A percentile compares a stretch with the other conserved stretches of the same genome.
Evolutionary conservation across 2,113 vertebrate genomes (phyloP).

Genomic region (Syrmaticus mikado): DNA sequence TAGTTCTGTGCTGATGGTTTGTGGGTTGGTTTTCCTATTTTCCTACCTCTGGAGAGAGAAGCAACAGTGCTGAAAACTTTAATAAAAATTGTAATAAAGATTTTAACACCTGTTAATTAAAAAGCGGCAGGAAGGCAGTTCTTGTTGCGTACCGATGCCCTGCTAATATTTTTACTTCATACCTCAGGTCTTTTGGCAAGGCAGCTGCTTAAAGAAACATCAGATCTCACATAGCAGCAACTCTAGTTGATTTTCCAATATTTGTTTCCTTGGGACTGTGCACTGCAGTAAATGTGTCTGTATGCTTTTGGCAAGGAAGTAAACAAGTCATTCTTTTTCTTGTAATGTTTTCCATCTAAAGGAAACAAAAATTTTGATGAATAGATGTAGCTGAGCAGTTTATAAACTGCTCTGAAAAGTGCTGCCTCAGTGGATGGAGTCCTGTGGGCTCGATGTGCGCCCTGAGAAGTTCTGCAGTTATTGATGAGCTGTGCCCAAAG

Average conservation of each 20-base stretch:
- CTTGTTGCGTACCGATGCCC: background rate
- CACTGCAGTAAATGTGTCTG: background rate
- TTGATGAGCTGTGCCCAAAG: background rate
- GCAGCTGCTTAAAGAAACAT: background rate
- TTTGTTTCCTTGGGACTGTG: background rate
- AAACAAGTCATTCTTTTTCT: slow-evolving; percentile 1
- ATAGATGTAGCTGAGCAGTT: slow-evolving; percentile 16
- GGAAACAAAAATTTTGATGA: slow-evolving; percentile 14
- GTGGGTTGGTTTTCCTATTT: background rate
- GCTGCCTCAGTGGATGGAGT: slow-evolving; percentile 19
- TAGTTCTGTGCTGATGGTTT: background rate
- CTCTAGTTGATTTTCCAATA: background rate
- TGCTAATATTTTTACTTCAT: background rate
- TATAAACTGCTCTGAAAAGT: slow-evolving; percentile 12
- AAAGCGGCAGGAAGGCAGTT: background rate
- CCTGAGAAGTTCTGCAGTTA: slow-evolving; percentile 10
- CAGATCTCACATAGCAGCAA: accelerated
- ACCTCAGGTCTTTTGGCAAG: background rate
- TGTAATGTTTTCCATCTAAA: slow-evolving; percentile 15
- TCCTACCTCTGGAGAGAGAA: background rate
- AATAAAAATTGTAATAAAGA: background rate
- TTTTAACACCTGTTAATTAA: background rate
- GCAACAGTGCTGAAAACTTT: accelerated
- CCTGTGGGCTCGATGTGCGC: background rate
- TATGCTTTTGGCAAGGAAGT: background rate